These are phyloP conservation scores for Chrysodeixis includens DNA, from an alignment of 2,888 invertebrate genomes.

Conservation along the genomic window DNA sequence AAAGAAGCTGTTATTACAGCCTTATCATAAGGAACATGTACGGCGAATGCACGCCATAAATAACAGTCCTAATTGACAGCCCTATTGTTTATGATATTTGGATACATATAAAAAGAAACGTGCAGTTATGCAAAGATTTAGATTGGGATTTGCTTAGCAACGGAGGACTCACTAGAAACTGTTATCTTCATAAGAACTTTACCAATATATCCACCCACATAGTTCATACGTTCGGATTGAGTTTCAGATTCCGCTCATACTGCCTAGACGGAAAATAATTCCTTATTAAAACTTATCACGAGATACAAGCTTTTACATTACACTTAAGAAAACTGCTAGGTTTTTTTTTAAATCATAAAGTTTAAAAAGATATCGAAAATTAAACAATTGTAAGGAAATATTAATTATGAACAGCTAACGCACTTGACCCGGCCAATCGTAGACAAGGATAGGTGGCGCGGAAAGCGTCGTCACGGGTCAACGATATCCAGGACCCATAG, in stretches of 20 bases:
- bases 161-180: constrained; percentile 14
- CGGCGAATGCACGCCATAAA: constrained; percentile 29
- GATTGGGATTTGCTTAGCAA: constrained; percentile 24
- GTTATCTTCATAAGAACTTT: neutral
- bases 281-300: neutral
- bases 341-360: neutral
- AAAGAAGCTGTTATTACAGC: constrained; percentile 6
- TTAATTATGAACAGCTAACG: constrained; percentile 33
- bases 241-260: constrained; percentile 9
- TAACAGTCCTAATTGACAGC: constrained; percentile 19
- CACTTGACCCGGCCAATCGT: constrained; percentile 60
- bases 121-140: constrained; percentile 38
- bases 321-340: neutral
- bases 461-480: constrained; percentile 68
- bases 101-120: constrained; percentile 33
- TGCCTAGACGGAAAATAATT: neutral
- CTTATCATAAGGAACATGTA: constrained; percentile 12
- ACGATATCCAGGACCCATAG: constrained; percentile 68
- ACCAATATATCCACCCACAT: neutral
- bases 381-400: constrained; percentile 11
- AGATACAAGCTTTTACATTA: constrained; percentile 7
- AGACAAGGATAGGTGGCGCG: constrained; percentile 58
- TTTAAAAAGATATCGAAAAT: constrained; percentile 1
- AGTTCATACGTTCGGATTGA: neutral
- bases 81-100: constrained; percentile 34